Base-by-base conservation (phyloP, 2,888 invertebrate genomes). In the Poecilobothrus nobilitatus region DNA sequence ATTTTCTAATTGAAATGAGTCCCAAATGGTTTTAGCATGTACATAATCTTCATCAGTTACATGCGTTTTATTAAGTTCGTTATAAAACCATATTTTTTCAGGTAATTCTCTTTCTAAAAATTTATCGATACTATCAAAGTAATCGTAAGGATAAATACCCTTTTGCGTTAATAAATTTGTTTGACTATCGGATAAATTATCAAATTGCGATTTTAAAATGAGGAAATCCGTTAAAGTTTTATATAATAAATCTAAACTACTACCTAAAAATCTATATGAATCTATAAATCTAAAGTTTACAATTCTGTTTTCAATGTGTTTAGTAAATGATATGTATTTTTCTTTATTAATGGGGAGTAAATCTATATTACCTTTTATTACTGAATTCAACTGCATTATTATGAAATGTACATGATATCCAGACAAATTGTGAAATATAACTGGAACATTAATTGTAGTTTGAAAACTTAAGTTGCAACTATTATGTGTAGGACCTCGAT, bases 21-120 rank as follows among this genome's bases (percentile, higher is more conserved):
- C 22, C 78, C 79, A 80, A 1, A 79, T 75, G 6, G 70, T 71
- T 41, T 70, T 34, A 7, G 79, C 79, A 73, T 76, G 77, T 15
- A 70, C 33, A 21, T 20, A 63, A 63, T 63, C 20, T 22, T 63
- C 21, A 34, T 68, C 44, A 68, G 21, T 21, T 61, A 44, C 12
- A 44, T 44, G 44, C 12, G 44, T 15, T 44, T 44, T 44, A 15
- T 44, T 44, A 3, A 44, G 12, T 44, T 44, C 44, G 12, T 44
- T 44, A 44, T 44, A 44, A 44, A n/a, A n/a, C n/a, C n/a, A n/a
- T n/a, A n/a, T n/a, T n/a, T n/a, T n/a, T n/a, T n/a, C n/a, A n/a
- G 44, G 44, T 44, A 44, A 44, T 44, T 44, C 12, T 44, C 34
- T 34, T 34, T 34, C 34, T 34, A 34, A 34, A 34, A 34, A n/a